These are phyloP conservation scores for Sebastes paucispinis DNA, from an alignment of 2,797 vertebrate species.

Conservation along the genomic window DNA sequence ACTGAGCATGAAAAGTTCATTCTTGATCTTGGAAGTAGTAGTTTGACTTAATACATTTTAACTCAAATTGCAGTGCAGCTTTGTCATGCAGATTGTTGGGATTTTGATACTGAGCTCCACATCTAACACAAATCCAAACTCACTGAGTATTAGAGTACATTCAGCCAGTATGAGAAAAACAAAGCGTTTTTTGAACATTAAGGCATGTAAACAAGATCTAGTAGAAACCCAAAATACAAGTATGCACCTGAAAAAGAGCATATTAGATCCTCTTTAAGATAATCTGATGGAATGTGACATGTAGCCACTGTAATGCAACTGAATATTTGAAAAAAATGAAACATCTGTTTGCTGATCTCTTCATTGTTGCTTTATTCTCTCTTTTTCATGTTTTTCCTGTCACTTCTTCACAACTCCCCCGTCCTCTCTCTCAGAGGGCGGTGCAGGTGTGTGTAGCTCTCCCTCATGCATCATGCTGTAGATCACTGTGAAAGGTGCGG, in stretches of 20 bases:
- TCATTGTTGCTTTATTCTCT: background rate
- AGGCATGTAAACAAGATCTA: too few species aligned
- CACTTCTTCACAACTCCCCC: background rate
- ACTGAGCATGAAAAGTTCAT: background rate
- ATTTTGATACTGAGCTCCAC: background rate
- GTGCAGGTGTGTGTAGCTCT: slow-evolving; percentile 28
- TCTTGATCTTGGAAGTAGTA: background rate
- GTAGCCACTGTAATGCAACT: background rate
- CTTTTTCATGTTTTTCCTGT: background rate
- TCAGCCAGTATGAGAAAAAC: background rate
- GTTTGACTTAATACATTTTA: background rate
- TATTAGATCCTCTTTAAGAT: background rate
- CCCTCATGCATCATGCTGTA: slow-evolving; percentile 31
- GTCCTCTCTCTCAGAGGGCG: background rate
- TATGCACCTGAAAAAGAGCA: too few species aligned
- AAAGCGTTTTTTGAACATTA: too few species aligned
- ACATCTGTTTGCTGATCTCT: background rate
- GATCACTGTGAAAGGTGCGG: slow-evolving; percentile 32
- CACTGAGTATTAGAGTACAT: background rate
- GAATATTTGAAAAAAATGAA: background rate
- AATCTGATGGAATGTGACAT: background rate
- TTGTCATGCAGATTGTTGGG: background rate
- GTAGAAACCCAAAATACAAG: too few species aligned
- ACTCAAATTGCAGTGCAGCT: background rate
- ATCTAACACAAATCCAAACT: too few species aligned